These are phyloP conservation scores for Tipula lateralis DNA, from an alignment of 2,888 invertebrate genomes.

Conservation along the genomic window DNA sequence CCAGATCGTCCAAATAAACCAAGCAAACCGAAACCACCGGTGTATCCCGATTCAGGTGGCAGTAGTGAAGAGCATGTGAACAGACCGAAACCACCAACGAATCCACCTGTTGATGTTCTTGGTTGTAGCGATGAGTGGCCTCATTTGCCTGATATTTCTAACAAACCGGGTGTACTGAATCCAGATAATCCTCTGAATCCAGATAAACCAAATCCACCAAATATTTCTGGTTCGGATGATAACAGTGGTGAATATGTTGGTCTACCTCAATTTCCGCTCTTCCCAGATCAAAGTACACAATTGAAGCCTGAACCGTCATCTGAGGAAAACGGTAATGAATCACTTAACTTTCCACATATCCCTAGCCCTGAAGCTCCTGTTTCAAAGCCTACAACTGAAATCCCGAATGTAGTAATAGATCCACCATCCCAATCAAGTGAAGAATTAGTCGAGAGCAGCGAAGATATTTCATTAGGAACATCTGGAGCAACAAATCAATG, in stretches of 20 bases:
- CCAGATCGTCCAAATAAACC: neutral
- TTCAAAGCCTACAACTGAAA: neutral
- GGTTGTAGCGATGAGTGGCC: neutral
- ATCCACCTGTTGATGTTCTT: neutral
- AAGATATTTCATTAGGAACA: neutral
- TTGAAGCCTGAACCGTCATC: neutral
- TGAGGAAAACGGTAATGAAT: neutral
- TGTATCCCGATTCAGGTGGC: too few relatives aligned
- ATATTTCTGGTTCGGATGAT: neutral
- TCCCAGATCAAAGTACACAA: neutral
- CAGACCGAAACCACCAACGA: neutral
- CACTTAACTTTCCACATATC: neutral
- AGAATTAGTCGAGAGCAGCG: neutral
- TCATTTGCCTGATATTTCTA: neutral
- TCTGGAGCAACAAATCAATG: neutral
- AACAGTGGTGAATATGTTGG: neutral
- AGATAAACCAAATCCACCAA: neutral
- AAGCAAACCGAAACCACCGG: neutral
- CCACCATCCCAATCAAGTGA: neutral
- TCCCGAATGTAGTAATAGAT: neutral
- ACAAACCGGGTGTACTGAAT: neutral
- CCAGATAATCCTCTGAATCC: neutral
- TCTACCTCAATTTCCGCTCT: neutral
- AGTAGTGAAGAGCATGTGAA: too few relatives aligned
- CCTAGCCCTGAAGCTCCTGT: neutral